Percentiles rank a stretch among this genome's conserved stretches.
Evolutionary conservation across 2,113 vertebrate genomes (phyloP).

Genomic region (Pungitius pungitius): DNA sequence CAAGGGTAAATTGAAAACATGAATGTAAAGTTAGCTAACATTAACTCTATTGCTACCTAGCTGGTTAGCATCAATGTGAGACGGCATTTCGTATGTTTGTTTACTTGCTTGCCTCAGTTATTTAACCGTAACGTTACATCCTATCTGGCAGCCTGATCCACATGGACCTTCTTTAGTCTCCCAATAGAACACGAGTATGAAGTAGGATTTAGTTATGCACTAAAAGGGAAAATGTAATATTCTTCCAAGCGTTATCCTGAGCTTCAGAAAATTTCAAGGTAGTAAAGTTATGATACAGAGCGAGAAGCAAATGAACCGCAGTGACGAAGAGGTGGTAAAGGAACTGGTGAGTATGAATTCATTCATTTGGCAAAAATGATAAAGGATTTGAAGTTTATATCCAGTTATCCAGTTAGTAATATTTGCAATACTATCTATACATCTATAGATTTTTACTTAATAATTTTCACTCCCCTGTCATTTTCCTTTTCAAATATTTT

Average conservation of each 20-base stretch:
- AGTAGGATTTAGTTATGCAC: neutral
- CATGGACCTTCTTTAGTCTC: neutral
- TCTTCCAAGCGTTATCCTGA: neutral
- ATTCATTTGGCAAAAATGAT: neutral
- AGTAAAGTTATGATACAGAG: constrained; percentile 76
- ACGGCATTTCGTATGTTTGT: neutral
- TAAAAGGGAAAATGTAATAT: neutral
- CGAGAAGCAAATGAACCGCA: constrained; percentile 67
- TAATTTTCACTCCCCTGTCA: neutral
- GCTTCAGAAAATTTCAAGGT: neutral
- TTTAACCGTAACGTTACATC: neutral
- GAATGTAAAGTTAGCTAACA: neutral
- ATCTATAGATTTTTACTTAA: neutral
- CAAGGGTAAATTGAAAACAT: neutral
- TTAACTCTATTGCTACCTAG: neutral
- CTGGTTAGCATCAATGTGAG: constrained; percentile 10
- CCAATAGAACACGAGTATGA: neutral
- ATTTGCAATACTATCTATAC: neutral
- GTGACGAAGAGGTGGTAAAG: constrained; percentile 82
- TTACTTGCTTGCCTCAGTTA: neutral
- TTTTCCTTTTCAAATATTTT: neutral
- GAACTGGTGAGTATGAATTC: constrained; percentile 80
- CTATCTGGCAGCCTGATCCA: neutral
- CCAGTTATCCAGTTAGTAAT: neutral
- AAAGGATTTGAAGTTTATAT: neutral